Percentiles rank a stretch among this genome's conserved stretches.
Conservation (phyloP, 2,888 invertebrate genomes). For the Clostera curtula region DNA sequence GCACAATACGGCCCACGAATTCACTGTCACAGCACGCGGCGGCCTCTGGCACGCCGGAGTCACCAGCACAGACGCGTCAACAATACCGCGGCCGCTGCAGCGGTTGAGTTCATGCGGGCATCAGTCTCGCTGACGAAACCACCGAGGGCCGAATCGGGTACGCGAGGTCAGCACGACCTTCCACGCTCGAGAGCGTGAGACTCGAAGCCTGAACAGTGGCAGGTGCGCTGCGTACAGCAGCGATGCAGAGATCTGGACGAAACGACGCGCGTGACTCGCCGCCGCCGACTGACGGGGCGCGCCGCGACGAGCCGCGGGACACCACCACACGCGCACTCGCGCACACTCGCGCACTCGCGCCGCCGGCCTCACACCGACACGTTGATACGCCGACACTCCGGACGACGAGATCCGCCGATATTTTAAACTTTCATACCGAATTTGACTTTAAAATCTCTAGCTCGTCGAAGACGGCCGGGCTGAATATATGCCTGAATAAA, state of each 20-base stretch:
- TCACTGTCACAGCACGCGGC: conserved; percentile 71
- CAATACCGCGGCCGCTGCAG: conserved; percentile 44
- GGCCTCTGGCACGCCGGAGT: conserved; percentile 53
- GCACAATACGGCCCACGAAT: conserved; percentile 64
- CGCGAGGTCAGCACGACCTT: conserved; percentile 54
- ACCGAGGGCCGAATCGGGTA: conserved; percentile 12
- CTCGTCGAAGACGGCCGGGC: conserved; percentile 41
- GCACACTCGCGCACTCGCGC: conserved; percentile 44
- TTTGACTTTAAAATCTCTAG: conserved; percentile 68
- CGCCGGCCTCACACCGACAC: conserved; percentile 32
- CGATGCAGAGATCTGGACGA: conserved; percentile 46
- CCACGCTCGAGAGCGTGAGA: conserved; percentile 66
- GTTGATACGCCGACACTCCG: conserved; percentile 29
- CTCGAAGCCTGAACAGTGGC: conserved; percentile 57
- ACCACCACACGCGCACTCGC: conserved; percentile 63
- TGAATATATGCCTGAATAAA: conserved; percentile 57
- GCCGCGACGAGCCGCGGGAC: conserved; percentile 56
- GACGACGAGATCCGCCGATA: conserved; percentile 45
- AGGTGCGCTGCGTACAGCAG: conserved; percentile 51
- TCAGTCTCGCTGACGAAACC: conserved; percentile 15
- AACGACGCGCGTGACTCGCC: conserved; percentile 71
- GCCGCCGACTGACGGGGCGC: conserved; percentile 72
- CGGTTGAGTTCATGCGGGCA: conserved; percentile 34
- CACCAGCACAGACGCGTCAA: conserved; percentile 43
- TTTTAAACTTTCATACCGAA: conserved; percentile 64